phyloP scores from a whole-genome alignment of 2,888 invertebrate genomes.

The Melanargia galathea region DNA sequence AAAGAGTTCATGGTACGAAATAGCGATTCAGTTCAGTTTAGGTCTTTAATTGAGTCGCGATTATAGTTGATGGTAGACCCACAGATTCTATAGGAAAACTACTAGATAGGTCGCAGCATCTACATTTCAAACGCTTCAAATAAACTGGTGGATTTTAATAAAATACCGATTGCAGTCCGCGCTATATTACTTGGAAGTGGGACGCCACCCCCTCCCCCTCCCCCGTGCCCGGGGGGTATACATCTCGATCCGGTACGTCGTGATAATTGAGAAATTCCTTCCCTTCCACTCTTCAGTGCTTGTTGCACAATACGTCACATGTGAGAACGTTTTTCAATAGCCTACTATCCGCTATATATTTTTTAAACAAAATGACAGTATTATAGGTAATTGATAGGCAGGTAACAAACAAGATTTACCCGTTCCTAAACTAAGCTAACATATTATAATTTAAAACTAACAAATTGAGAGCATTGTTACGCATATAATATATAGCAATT shows the following conservation, averaged over 20 bases:
- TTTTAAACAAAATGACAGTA: not conserved
- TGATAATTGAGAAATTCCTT: conserved; percentile 58
- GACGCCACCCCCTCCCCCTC: conserved; percentile 50
- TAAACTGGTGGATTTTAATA: conserved; percentile 42
- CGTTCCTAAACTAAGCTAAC: not conserved
- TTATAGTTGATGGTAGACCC: no score
- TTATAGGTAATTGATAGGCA: not conserved
- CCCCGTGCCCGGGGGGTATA: conserved; percentile 46
- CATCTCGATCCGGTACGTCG: conserved; percentile 60
- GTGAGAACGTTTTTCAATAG: conserved; percentile 24
- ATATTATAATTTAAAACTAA: no score
- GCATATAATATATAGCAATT: no score
- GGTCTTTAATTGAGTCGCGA: no score
- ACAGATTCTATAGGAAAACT: no score
- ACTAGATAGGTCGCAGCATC: not conserved
- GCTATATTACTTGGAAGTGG: conserved; percentile 62
- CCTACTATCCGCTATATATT: conserved; percentile 8
- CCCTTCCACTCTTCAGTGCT: conserved; percentile 44
- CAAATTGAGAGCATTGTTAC: no score
- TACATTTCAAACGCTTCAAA: conserved; percentile 24
- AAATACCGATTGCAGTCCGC: conserved; percentile 40
- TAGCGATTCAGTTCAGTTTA: no score
- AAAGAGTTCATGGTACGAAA: no score
- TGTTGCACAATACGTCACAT: conserved; percentile 33
- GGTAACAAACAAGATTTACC: not conserved